Evolutionary conservation across 23 tunicate species (phyloP).

Genomic region (Halocynthia aurantium): DNA sequence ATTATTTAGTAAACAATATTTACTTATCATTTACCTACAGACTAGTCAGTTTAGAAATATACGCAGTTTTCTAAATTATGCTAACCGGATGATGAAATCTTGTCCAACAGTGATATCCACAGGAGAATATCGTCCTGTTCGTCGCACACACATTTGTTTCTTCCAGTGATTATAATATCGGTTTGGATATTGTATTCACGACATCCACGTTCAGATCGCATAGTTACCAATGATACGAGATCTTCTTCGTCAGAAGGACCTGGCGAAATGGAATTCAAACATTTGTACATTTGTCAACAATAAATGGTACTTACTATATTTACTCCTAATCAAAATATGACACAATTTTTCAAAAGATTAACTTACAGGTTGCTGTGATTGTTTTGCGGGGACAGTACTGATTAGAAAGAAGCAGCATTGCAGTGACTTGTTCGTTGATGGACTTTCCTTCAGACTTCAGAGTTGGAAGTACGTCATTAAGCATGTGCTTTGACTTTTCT

Average conservation of each 20-base stretch:
- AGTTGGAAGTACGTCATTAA: constrained; percentile 44
- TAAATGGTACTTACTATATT: neutral
- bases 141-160: constrained; percentile 60
- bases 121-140: constrained; percentile 50
- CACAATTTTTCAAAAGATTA: neutral
- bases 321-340: neutral
- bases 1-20: too few relatives aligned
- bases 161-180: constrained; percentile 3
- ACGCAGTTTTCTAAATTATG: too few relatives aligned
- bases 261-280: neutral
- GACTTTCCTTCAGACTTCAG: constrained; percentile 46
- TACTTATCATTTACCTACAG: too few relatives aligned
- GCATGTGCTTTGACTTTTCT: constrained; percentile 22
- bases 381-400: constrained; percentile 28
- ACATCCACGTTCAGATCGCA: constrained; percentile 47
- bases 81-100: constrained; percentile 22
- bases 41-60: too few relatives aligned
- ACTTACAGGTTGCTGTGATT: constrained; percentile 19
- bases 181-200: neutral
- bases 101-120: constrained; percentile 58
- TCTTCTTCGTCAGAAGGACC: constrained; percentile 33
- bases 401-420: constrained; percentile 36
- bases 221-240: constrained; percentile 35
- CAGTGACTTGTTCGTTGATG: constrained; percentile 35
- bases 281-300: neutral